Evolutionary conservation across 2,888 invertebrate species (phyloP).

Genomic region (Heliconius charithonia): DNA sequence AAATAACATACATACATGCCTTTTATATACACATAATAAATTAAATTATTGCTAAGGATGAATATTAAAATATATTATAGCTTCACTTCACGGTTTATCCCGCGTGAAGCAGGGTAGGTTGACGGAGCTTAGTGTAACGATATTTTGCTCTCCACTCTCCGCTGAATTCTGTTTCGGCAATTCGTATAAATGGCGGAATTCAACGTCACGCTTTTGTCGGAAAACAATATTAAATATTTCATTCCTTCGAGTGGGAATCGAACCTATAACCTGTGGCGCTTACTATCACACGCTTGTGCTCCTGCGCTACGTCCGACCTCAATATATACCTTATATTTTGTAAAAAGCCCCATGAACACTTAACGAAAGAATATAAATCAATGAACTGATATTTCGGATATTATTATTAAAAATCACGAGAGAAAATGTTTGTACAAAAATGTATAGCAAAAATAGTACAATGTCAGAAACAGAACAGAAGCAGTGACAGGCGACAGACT

Average conservation of each 20-base stretch:
- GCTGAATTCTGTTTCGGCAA: not conserved
- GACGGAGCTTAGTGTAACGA: not conserved
- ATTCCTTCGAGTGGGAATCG: not conserved
- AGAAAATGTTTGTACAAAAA: not conserved
- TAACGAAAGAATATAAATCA: not conserved
- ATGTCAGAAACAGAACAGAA: not conserved
- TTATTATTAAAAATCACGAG: not conserved
- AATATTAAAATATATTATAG: not conserved
- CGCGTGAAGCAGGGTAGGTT: not conserved
- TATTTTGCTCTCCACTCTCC: not conserved
- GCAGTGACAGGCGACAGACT: not conserved
- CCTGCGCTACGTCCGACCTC: too few relatives aligned
- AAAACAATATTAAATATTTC: not conserved
- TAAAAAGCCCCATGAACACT: not conserved
- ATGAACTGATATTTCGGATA: not conserved
- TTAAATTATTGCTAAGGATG: not conserved
- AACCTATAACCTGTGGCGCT: not conserved
- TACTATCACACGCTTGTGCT: too few relatives aligned
- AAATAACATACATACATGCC: conserved; percentile 6
- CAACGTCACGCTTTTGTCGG: too few relatives aligned
- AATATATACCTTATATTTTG: too few relatives aligned
- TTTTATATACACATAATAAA: not conserved
- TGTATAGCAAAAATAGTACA: not conserved
- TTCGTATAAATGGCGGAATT: too few relatives aligned
- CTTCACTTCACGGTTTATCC: not conserved